Evolutionary conservation across 1,140 invertebrate species (phyloP).

Genomic region (Magallana angulata): DNA sequence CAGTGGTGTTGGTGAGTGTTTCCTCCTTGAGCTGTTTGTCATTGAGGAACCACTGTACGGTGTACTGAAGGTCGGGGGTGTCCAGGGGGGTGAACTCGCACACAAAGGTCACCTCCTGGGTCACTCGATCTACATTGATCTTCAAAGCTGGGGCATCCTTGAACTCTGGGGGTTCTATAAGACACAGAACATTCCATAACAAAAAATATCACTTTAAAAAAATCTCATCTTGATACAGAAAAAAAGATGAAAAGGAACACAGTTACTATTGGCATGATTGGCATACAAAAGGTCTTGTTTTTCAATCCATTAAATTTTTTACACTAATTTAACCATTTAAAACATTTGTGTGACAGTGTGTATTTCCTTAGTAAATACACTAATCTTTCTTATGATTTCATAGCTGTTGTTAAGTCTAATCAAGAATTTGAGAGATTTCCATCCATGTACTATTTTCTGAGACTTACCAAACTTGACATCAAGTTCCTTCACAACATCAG

Average conservation of each 20-base stretch:
- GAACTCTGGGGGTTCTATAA: slow-evolving; percentile 62
- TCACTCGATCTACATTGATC: slow-evolving; percentile 45
- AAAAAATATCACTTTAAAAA: background rate
- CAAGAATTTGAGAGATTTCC: too few species aligned
- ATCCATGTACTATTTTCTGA: too few species aligned
- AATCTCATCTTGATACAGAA: too few species aligned
- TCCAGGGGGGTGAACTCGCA: slow-evolving; percentile 57
- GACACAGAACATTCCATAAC: slow-evolving; percentile 9
- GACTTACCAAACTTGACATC: slow-evolving; percentile 62
- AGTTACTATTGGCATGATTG: too few species aligned
- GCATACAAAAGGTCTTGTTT: too few species aligned
- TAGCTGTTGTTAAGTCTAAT: too few species aligned
- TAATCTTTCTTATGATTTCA: too few species aligned
- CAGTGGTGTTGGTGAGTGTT: background rate
- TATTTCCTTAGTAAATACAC: too few species aligned
- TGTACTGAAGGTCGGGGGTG: slow-evolving; percentile 49
- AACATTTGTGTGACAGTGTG: too few species aligned
- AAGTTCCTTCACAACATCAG: slow-evolving; percentile 55
- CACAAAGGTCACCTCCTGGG: slow-evolving; percentile 42
- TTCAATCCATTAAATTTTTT: too few species aligned
- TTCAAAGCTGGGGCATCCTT: slow-evolving; percentile 49
- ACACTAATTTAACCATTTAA: too few species aligned
- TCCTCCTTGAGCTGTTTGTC: slow-evolving; percentile 30
- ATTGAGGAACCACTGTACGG: slow-evolving; percentile 57
- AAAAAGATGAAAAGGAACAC: too few species aligned